Evolutionary conservation across 2,113 vertebrate genomes (phyloP).

Genomic region (Oreotragus oreotragus): DNA sequence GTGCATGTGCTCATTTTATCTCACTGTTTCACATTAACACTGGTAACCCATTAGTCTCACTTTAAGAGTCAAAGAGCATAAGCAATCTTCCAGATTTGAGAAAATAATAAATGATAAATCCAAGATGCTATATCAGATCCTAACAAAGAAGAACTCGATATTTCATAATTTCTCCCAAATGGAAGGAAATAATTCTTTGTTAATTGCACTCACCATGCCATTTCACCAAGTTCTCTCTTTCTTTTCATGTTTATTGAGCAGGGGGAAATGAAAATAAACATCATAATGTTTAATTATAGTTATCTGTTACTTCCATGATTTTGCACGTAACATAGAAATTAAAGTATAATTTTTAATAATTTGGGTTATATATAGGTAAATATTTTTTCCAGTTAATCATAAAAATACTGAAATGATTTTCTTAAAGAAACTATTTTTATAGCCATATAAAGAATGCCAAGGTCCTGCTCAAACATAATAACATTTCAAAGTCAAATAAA

Average conservation of each 20-base stretch:
- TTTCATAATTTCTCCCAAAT: neutral
- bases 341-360: neutral
- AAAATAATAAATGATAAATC: neutral
- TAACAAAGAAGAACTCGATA: neutral
- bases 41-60: neutral
- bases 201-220: neutral
- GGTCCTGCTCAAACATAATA: neutral
- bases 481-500: slow-evolving; percentile 11
- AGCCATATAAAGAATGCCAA: neutral
- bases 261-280: neutral
- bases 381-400: neutral
- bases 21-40: neutral
- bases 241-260: neutral
- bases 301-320: neutral
- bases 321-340: neutral
- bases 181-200: neutral
- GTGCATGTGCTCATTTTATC: neutral
- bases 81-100: neutral
- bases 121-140: neutral
- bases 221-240: rapidly evolving
- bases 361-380: neutral
- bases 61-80: neutral
- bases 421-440: neutral
- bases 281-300: neutral
- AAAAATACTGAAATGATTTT: neutral